Percentiles rank a stretch among this genome's conserved stretches.
Evolutionary conservation across 2,797 vertebrate genomes (phyloP).

Genomic region (Rhinatrema bivittatum): DNA sequence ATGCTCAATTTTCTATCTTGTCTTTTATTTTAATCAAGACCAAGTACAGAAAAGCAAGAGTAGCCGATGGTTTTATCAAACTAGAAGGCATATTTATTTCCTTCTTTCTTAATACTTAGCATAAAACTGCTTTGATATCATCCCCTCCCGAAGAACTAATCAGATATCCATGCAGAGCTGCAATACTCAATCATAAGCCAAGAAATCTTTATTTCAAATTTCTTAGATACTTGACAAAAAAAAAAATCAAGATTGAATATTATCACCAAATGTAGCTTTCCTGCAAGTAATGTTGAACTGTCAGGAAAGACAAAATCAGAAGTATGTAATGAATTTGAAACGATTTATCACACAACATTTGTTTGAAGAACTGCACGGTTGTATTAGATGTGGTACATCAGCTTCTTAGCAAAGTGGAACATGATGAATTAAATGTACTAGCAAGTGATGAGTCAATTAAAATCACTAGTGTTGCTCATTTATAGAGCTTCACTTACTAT

Average conservation of each 20-base stretch:
- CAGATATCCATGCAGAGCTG: conserved; percentile 30
- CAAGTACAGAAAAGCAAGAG: too few species aligned
- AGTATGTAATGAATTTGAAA: conserved; percentile 49
- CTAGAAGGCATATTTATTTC: too few species aligned
- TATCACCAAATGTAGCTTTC: conserved; percentile 46
- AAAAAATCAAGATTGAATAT: conserved; percentile 43
- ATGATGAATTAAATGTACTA: conserved; percentile 32
- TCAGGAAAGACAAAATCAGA: conserved; percentile 54
- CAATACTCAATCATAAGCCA: conserved; percentile 19
- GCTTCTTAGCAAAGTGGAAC: conserved; percentile 57
- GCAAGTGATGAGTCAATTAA: conserved; percentile 56
- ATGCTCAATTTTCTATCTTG: too few species aligned
- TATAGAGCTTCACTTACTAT: conserved; percentile 49
- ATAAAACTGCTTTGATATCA: neutral
- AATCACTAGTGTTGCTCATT: conserved; percentile 45
- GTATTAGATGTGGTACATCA: conserved; percentile 50
- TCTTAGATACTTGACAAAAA: conserved; percentile 34
- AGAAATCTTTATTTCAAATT: conserved; percentile 33
- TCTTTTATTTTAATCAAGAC: too few species aligned
- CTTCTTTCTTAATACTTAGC: too few species aligned
- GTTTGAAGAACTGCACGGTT: conserved; percentile 53
- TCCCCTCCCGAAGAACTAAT: neutral
- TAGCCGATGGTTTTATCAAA: too few species aligned
- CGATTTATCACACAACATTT: conserved; percentile 57
- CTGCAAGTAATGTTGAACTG: conserved; percentile 47